Evolutionary conservation across 2,797 vertebrate species (phyloP), one percentile per base, ranked within the genome.

Genomic region (Synaphobranchus kaupii): DNA sequence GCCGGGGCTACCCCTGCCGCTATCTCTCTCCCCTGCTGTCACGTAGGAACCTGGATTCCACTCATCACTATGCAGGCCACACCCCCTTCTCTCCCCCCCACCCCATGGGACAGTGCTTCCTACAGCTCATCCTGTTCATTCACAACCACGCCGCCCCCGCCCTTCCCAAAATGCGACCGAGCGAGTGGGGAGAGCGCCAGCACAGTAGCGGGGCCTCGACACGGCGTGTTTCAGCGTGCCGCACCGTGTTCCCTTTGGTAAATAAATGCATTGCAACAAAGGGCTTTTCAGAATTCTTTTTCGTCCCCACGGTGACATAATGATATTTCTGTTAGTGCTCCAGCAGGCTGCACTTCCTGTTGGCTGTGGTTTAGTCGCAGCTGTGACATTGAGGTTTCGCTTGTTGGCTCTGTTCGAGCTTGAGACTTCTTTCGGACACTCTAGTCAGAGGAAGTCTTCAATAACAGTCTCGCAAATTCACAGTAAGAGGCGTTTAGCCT

Each of bases 1-100:
- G 87, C 89, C 88, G 88, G 87, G 68, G 58, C 83, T 89, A 83
- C 52, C 54, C 81, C 83, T 83, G 28, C 6, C 0, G 52, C 56
- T 10, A 4, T 20, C 15, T 13, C 54, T 20, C 54, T 3, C 56
- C 13, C 54, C 8, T 22, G 7, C 84, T 44, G 56, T 85, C 58
- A 85, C 39, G 28, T 84, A 66, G 34, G 34, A 84, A 66, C 34
- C 56, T 48, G 39, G 31, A 84, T 66, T 25, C 84, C 58, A 39
- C n/a, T 76, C 39, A 22, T 58, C 85, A 83, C 17, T 58, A 39
- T 28, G 1, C 52, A 12, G 28, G 25, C 71, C 50, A 86, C 48
- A 56, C 68, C 85, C 31, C 34, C n/a, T n/a, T n/a, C 12, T 25
- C 82, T 54, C n/a, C 4, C 82, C 15, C 52, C 50, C 10, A 54